Conservation (phyloP, 2,888 invertebrate genomes). For the Laspeyria flexula region DNA sequence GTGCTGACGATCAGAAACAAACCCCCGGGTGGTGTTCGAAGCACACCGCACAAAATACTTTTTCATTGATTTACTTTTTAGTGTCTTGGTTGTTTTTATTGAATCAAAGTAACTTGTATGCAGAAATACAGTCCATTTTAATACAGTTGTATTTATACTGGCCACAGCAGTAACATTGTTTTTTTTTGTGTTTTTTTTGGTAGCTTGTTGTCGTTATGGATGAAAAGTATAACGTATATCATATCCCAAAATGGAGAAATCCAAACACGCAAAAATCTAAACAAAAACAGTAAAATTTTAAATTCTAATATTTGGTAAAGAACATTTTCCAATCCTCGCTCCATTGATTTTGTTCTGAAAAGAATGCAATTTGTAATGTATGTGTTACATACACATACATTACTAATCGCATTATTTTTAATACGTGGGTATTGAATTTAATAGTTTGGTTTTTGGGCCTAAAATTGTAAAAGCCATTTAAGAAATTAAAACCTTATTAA, state of each 20-base stretch:
- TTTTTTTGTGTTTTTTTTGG: too few relatives aligned
- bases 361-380: too few relatives aligned
- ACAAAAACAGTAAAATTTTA: not conserved
- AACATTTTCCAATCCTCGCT: not conserved
- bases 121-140: not conserved
- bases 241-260: not conserved
- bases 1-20: conserved; percentile 22
- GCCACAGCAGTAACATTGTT: too few relatives aligned
- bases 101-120: not conserved
- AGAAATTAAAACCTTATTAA: too few relatives aligned
- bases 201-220: too few relatives aligned
- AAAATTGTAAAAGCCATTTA: too few relatives aligned
- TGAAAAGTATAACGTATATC: not conserved
- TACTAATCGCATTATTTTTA: too few relatives aligned
- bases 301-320: not conserved
- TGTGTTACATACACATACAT: too few relatives aligned
- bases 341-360: not conserved
- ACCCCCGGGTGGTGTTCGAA: conserved; percentile 16
- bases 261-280: not conserved
- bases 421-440: not conserved
- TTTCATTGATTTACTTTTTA: conserved; percentile 15
- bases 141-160: too few relatives aligned
- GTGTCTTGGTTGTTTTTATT: not conserved
- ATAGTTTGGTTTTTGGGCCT: too few relatives aligned
- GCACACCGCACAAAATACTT: conserved; percentile 5